These are phyloP conservation scores for Drosophila auraria DNA, from an alignment of 1,140 invertebrate genomes.

Conservation along the genomic window DNA sequence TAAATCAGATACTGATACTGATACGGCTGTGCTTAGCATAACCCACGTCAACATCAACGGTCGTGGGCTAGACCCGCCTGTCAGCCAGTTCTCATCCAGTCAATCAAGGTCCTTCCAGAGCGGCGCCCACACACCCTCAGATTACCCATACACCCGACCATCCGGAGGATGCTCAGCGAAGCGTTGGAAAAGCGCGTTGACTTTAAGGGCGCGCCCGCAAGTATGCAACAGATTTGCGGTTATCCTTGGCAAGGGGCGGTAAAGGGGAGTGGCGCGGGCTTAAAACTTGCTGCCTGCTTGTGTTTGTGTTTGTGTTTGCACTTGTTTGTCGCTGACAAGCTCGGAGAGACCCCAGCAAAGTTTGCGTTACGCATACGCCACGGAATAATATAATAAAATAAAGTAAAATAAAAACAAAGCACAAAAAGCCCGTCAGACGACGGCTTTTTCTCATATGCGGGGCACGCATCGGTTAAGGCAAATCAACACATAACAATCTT, in stretches of 20 bases:
- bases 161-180: conserved; percentile 33
- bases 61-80: conserved; percentile 37
- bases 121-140: background rate
- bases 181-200: conserved; percentile 54
- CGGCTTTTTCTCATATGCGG: conserved; percentile 75
- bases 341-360: conserved; percentile 48
- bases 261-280: conserved; percentile 16
- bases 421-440: conserved; percentile 30
- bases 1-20: conserved; percentile 17
- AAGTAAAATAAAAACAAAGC: conserved; percentile 32
- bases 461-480: conserved; percentile 80
- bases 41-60: conserved; percentile 40
- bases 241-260: background rate
- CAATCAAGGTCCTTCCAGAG: conserved; percentile 59
- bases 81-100: conserved; percentile 61
- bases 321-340: conserved; percentile 65
- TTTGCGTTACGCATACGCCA: conserved; percentile 56
- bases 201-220: conserved; percentile 74
- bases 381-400: conserved; percentile 62
- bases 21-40: conserved; percentile 28
- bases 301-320: conserved; percentile 41
- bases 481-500: conserved; percentile 84
- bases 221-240: conserved; percentile 81
- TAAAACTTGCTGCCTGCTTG: conserved; percentile 55
- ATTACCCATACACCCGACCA: conserved; percentile 1